These are phyloP conservation scores for Apocheima hispidaria DNA, from an alignment of 2,888 invertebrate genomes.

Conservation along the genomic window DNA sequence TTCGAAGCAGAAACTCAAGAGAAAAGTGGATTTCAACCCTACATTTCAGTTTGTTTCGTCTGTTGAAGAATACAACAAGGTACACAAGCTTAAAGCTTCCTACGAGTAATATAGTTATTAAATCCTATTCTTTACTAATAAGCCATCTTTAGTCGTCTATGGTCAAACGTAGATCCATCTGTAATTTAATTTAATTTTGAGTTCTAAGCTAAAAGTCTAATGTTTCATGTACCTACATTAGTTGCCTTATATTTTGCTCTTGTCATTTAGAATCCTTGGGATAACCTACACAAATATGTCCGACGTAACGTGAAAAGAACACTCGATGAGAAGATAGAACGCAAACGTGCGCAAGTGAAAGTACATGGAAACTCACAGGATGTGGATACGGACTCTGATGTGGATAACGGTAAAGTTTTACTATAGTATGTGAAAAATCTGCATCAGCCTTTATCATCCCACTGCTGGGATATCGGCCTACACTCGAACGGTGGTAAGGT, in stretches of 20 bases:
- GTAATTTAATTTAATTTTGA: no score
- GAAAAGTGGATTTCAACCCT: constrained; percentile 91
- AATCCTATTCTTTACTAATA: not conserved
- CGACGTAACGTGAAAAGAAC: constrained; percentile 92
- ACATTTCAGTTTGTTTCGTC: constrained; percentile 93
- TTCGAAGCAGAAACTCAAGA: constrained; percentile 90
- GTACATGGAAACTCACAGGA: constrained; percentile 75
- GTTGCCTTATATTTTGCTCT: not conserved
- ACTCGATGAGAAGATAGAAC: constrained; percentile 93
- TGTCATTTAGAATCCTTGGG: constrained; percentile 89
- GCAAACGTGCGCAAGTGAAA: constrained; percentile 77
- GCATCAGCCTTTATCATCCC: no score
- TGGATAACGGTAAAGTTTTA: constrained; percentile 70
- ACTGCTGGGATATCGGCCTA: no score
- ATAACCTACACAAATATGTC: constrained; percentile 92
- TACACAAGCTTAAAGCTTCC: constrained; percentile 41
- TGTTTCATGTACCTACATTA: no score
- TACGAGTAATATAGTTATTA: not conserved
- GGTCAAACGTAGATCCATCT: not conserved
- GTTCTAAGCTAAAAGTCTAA: no score
- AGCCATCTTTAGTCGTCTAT: no score
- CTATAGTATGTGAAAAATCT: not conserved
- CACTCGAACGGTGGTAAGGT: no score
- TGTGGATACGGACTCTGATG: constrained; percentile 82
- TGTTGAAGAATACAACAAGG: constrained; percentile 91